A percentile compares a stretch with the other conserved stretches of the same genome.
Conservation (phyloP, 2,888 invertebrate genomes). For the Atrina japonica region DNA sequence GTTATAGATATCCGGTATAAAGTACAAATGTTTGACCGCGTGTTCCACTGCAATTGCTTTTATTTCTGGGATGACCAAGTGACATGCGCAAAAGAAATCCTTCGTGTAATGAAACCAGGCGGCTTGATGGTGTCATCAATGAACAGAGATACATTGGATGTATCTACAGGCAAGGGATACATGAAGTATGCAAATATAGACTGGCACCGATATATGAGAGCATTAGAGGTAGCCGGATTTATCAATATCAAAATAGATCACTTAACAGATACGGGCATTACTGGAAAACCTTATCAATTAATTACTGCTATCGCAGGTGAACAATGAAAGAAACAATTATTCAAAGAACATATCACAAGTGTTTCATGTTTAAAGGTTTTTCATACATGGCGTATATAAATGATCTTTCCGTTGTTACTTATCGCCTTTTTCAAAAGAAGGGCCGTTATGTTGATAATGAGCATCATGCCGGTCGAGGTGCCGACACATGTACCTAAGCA, state of each 20-base stretch:
- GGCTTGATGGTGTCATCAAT: slow-evolving; percentile 65
- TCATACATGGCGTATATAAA: no score
- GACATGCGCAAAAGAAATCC: slow-evolving; percentile 57
- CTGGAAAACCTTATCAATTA: no score
- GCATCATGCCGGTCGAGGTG: no score
- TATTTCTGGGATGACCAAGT: slow-evolving; percentile 74
- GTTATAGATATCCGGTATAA: slow-evolving; percentile 64
- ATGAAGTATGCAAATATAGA: slow-evolving; percentile 62
- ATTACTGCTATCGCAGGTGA: no score
- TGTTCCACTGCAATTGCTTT: slow-evolving; percentile 74
- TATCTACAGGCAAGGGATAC: slow-evolving; percentile 42
- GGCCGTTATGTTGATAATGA: no score
- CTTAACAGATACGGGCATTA: neutral
- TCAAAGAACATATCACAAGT: no score
- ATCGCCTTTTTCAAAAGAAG: no score
- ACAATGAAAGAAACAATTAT: no score
- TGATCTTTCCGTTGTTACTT: no score
- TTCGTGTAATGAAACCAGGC: slow-evolving; percentile 72
- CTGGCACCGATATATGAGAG: slow-evolving; percentile 64
- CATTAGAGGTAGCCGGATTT: slow-evolving; percentile 67
- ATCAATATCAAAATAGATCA: slow-evolving; percentile 56
- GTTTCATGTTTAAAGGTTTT: no score
- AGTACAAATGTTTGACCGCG: slow-evolving; percentile 64
- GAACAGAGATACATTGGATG: slow-evolving; percentile 45
- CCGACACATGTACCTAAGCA: no score